Evolutionary conservation across 2,113 vertebrate genomes (phyloP), one percentile per base, ranked within the genome.

Genomic region (Nannobrachium achirus): DNA sequence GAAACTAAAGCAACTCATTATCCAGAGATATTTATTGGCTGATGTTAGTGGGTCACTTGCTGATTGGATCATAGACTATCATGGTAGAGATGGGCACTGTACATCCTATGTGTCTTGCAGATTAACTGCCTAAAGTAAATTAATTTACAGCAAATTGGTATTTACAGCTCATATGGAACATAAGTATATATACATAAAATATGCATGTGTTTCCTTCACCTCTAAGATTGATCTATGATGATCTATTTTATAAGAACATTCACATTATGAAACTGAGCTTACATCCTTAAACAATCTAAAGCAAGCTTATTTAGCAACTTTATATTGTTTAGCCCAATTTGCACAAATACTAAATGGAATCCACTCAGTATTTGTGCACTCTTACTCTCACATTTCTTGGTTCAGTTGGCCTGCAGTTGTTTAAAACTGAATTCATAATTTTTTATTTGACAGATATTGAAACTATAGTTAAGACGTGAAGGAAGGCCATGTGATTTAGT

Each of bases 1-100:
- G 91, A 81, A 92, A 94, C 85, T 93, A 89, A 90, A 80, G 79
- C 63, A 66, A 66, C 73, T 75, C 1, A 61, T 57, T 52, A 33
- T 71, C 41, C 45, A 48, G 66, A 76, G 64, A 56, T 74, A 77
- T 83, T 69, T 79, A 83, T 80, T 75, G 59, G 69, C 67, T 59
- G 53, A 73, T 75, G 15, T 76, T 80, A 85, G 62, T 51, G 49
- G 1, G 42, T 78, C 16, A 40, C 41, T 39, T 81, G 51, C 66
- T 62, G 66, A 84, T 72, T 78, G 83, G 86, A 88, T 91, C 86
- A 89, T 79, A 87, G 86, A 88, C 76, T 75, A 59, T 69, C 69
- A 66, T 58, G 62, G 56, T 78, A 69, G 39, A 81, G 39, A 80
- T 68, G 67, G 66, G 85, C 79, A 82, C 41, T 71, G 50, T 79